Base-by-base conservation (phyloP, 2,113 vertebrate genomes). In the Meleagris gallopavo region DNA sequence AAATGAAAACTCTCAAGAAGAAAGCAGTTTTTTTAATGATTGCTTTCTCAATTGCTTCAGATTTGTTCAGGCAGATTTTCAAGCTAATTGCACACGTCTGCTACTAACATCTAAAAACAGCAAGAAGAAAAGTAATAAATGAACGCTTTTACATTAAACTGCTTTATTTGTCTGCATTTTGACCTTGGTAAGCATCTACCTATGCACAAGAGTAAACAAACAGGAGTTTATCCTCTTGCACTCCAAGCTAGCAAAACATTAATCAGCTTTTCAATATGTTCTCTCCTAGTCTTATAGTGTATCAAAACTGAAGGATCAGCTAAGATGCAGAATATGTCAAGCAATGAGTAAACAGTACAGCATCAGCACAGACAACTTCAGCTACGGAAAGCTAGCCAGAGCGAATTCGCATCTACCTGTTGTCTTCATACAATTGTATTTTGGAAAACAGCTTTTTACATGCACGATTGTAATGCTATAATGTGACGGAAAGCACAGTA, bases 271-370 rank as follows among this genome's bases (percentile, higher is more conserved):
- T 32, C 11, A 38, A 34, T 15, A 58, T 9, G 29, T 18, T 19
- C 11, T 4, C 21, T 1, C 0, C 24, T 62, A 41, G 14, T 36
- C 40, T 62, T 21, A 74, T 0, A 0, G 18, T 34, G 16, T 52
- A 55, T 20, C 54, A 36, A 55, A 72, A 72, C 17, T 50, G 29
- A 45, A 72, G 64, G 64, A 57, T 12, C n/a, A 48, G 25, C 11
- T 34, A 20, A 70, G 32, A 32, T 4, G 7, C 12, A 64, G 57
- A 62, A 25, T 27, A 29, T 1, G 5, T 46, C 74, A 46, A 40
- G 55, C 30, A 61, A 38, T 2, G 9, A 65, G 58, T 8, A 6
- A 74, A 29, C 29, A 55, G 11, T 34, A 32, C 9, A 12, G 8
- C 29, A 74, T 20, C 18, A 61, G 46, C 2, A 27, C 2, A 85